Percentiles rank a stretch among this genome's conserved stretches.
Evolutionary conservation across 2,797 vertebrate species (phyloP).

Genomic region (Apogon talboti): DNA sequence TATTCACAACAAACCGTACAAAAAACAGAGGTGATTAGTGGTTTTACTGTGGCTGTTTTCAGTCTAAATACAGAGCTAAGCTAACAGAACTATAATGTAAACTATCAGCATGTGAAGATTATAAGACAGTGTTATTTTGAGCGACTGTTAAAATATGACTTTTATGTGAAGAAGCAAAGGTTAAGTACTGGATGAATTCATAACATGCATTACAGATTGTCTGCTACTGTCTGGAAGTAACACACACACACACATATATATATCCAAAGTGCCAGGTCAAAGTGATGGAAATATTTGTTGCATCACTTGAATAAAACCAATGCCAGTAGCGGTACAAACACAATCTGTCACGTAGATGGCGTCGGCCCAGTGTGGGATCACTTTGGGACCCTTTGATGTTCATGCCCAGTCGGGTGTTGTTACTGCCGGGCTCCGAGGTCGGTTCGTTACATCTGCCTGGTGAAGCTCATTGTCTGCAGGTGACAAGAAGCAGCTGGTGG

Average conservation of each 20-base stretch:
- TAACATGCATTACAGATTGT: not conserved
- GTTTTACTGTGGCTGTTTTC: too few species aligned
- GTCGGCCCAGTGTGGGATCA: slow-evolving; percentile 11
- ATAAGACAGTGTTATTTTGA: too few species aligned
- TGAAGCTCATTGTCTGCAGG: not conserved
- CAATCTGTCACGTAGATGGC: not conserved
- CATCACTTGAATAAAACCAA: slow-evolving; percentile 3
- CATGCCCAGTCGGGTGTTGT: not conserved
- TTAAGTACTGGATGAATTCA: slow-evolving; percentile 52
- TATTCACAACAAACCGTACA: too few species aligned
- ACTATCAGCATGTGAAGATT: too few species aligned
- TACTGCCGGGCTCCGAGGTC: too few species aligned
- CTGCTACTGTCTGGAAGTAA: not conserved
- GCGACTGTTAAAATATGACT: too few species aligned
- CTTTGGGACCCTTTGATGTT: too few species aligned
- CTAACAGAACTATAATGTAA: too few species aligned
- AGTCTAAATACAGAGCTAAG: too few species aligned
- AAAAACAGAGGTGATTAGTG: too few species aligned
- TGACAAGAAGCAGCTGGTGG: not conserved
- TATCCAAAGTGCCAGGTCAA: slow-evolving; percentile 1
- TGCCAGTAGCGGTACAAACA: not conserved
- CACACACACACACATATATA: not conserved
- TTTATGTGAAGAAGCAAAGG: too few species aligned
- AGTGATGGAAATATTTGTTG: slow-evolving; percentile 7
- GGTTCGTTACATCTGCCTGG: not conserved